Evolutionary conservation across 1,140 invertebrate species (phyloP).

Genomic region (Limonius californicus): DNA sequence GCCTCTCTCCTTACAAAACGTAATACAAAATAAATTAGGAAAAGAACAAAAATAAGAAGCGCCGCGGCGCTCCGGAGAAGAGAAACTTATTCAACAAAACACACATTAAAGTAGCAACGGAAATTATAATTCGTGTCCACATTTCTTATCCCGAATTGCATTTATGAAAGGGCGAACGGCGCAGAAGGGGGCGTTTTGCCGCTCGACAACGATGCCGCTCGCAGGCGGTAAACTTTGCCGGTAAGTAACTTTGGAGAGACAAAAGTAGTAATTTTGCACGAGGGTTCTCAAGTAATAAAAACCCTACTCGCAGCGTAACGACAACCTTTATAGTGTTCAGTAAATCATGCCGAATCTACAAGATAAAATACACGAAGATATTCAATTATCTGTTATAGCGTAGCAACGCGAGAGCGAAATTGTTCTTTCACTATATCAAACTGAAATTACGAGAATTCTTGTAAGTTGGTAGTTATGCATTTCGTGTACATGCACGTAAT

Average conservation of each 20-base stretch:
- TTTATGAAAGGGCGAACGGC: neutral
- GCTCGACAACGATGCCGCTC: conserved; percentile 1
- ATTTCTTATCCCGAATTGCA: neutral
- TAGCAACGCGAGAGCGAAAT: too few relatives aligned
- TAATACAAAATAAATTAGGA: conserved; percentile 18
- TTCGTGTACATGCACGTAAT: too few relatives aligned
- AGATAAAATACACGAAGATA: conserved; percentile 17
- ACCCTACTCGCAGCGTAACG: conserved; percentile 21
- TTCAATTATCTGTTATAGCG: neutral
- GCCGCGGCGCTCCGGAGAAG: neutral
- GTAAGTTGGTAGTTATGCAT: too few relatives aligned
- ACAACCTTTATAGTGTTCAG: conserved; percentile 25
- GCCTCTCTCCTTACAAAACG: neutral
- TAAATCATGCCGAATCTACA: conserved; percentile 23
- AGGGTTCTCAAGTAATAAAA: conserved; percentile 25
- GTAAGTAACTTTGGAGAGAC: conserved; percentile 28
- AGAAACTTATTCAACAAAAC: conserved; percentile 26
- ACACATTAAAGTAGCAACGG: conserved; percentile 25
- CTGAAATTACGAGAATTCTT: too few relatives aligned
- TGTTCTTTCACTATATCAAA: too few relatives aligned
- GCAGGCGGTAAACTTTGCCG: conserved; percentile 21
- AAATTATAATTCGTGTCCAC: conserved; percentile 22
- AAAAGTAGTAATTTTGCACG: conserved; percentile 24
- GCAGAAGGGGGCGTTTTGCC: neutral
- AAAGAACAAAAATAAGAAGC: neutral